Base-by-base conservation (phyloP, 2,797 vertebrate species). In the Spinus pinus region DNA sequence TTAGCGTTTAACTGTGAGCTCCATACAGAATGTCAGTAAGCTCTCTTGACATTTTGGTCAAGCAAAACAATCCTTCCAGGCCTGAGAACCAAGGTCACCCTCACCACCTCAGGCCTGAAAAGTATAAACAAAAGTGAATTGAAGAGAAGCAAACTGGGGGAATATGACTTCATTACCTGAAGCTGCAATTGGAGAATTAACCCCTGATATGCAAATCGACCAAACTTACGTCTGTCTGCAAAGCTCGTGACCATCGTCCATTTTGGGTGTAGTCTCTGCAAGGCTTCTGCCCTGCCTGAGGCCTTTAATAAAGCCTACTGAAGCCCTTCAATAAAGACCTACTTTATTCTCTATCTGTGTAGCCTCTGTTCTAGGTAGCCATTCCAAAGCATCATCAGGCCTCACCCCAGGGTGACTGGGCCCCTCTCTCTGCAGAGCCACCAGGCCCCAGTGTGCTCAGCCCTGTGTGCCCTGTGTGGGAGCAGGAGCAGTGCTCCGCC, bases 241-340 rank as follows among this genome's bases (percentile, higher is more conserved):
- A 56, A 56, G 14, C 50, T 65, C 1, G 0, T n/a, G 10, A 46
- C 23, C 3, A 12, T 49, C 0, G 0, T 61, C 30, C 23, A 14
- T 21, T 18, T n/a, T 39, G 33, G 41, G 18, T 14, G 50, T 17
- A 56, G 23, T 27, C 22, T 56, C 28, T n/a, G 50, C 3, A 1
- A 27, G 33, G 33, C 33, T 79, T 35, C 37, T 79, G 75, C 28
- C 27, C 14, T 56, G 51, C 41, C 27, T 14, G 31, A 62, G 41
- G 27, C 21, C 53, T 54, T 54, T 22, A 54, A n/a, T 23, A 37
- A 37, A 7, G 33, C 20, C 14, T 65, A 1, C 5, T 37, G 33
- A 79, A 56, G 61, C 13, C n/a, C 49, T 37, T 37, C 15, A 56
- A 39, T 14, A 66, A 79, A 79, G 7, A 25, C 10, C 14, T 56